A percentile compares a stretch with the other conserved stretches of the same genome.
Evolutionary conservation across 2,113 vertebrate genomes (phyloP).

Genomic region (Lamprologus tigripictilis): DNA sequence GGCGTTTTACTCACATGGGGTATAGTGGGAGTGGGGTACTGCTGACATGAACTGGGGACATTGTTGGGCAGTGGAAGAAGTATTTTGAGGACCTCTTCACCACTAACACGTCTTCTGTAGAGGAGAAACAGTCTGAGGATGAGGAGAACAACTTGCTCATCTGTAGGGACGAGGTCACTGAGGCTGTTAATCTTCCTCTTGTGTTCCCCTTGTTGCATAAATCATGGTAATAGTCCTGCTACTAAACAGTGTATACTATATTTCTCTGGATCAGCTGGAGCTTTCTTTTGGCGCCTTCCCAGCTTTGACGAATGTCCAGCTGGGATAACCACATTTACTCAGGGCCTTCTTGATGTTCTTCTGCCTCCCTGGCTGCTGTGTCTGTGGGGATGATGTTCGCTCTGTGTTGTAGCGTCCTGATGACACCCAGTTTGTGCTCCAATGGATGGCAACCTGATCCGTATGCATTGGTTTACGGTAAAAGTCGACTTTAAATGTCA

Average conservation of each 20-base stretch:
- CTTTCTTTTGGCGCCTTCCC: accelerated
- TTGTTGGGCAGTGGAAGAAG: background rate
- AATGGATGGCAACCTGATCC: background rate
- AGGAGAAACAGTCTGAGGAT: background rate
- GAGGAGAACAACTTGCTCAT: background rate
- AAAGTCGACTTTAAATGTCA: accelerated
- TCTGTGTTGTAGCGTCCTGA: accelerated
- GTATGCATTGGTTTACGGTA: accelerated
- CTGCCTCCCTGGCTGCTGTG: background rate
- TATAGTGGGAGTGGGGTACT: background rate
- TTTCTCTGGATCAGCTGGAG: background rate
- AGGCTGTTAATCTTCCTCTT: background rate
- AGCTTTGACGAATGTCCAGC: accelerated
- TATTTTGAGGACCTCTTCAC: background rate
- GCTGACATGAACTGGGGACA: background rate
- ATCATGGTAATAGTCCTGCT: accelerated
- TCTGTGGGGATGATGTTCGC: accelerated
- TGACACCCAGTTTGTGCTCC: accelerated
- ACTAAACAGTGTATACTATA: accelerated
- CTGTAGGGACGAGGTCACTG: background rate
- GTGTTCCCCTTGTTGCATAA: background rate
- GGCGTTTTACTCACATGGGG: background rate
- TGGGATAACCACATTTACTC: background rate
- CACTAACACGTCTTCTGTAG: background rate
- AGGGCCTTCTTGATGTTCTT: background rate